These are phyloP conservation scores for Alaudala cheleensis DNA, from an alignment of 2,113 vertebrate species.

Conservation along the genomic window DNA sequence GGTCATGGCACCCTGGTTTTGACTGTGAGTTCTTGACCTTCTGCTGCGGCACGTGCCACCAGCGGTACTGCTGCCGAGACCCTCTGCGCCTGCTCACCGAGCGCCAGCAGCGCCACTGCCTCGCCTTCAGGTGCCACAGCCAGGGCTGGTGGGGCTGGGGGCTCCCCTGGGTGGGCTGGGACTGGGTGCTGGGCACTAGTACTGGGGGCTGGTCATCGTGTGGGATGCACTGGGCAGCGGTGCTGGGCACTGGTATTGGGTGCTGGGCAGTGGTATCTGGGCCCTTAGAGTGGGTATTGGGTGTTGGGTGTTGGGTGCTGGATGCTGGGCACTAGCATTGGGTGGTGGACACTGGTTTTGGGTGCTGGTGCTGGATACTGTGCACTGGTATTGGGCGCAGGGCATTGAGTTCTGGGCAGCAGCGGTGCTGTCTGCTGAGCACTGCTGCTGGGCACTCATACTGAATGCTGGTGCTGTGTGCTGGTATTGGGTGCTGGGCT, in stretches of 20 bases:
- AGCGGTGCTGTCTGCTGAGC: not conserved
- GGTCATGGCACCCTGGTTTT: conserved; percentile 52
- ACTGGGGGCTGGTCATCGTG: no score
- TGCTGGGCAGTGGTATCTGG: not conserved
- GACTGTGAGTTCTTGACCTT: conserved; percentile 16
- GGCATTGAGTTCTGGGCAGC: not conserved
- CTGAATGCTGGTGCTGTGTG: not conserved
- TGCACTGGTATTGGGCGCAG: not conserved
- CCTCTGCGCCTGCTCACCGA: conserved; percentile 42
- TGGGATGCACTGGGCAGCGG: no score
- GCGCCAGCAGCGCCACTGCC: conserved; percentile 59
- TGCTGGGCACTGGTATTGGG: not conserved
- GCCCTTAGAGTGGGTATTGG: no score
- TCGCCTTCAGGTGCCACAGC: conserved; percentile 32
- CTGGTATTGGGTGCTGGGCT: not conserved
- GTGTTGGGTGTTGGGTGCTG: not conserved
- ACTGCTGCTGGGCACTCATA: not conserved
- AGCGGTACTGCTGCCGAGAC: conserved; percentile 47
- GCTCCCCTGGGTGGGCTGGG: not conserved
- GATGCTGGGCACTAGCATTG: not conserved
- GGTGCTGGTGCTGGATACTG: not conserved
- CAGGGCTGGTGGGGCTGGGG: not conserved
- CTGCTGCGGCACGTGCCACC: conserved; percentile 39
- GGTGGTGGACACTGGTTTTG: not conserved
- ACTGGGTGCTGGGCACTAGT: not conserved